phyloP scores from a whole-genome alignment of 2,113 vertebrate genomes.

The Saguinus imperator region DNA sequence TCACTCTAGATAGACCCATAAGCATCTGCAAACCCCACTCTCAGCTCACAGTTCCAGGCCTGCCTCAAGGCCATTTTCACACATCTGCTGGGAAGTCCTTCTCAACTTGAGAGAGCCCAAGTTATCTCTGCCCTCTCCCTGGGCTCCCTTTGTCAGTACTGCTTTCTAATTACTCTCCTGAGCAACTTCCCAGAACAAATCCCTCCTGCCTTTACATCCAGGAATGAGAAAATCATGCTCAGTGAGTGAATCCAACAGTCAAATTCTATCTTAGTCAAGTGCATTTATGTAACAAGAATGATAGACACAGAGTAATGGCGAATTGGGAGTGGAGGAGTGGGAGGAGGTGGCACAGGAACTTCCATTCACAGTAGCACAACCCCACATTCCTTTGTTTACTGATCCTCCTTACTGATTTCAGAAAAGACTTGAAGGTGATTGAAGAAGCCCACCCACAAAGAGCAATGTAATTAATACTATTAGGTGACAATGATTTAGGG shows the following conservation, averaged over 20 bases:
- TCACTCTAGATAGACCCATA: not conserved
- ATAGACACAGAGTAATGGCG: not conserved
- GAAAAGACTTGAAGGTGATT: not conserved
- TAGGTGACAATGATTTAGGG: not conserved
- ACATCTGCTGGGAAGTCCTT: not conserved
- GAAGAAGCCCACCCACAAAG: not conserved
- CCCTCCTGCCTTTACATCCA: not conserved
- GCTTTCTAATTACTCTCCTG: slow-evolving; percentile 5
- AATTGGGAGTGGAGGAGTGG: not conserved
- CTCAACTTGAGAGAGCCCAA: not conserved
- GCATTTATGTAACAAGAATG: not conserved
- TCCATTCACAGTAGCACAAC: not conserved
- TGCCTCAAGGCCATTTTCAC: not conserved
- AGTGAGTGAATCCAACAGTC: not conserved
- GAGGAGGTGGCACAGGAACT: fast-evolving
- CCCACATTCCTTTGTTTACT: not conserved
- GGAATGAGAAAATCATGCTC: not conserved
- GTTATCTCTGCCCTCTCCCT: not conserved
- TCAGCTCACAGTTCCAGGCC: not conserved
- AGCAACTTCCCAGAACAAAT: not conserved
- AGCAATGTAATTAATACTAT: slow-evolving; percentile 10
- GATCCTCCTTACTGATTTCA: not conserved
- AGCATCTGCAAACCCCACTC: not conserved
- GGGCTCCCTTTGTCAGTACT: not conserved
- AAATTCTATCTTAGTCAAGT: not conserved